Percentiles rank a stretch among this genome's conserved stretches.
Evolutionary conservation across 2,113 vertebrate species (phyloP).

Genomic region (Hemicordylus capensis): DNA sequence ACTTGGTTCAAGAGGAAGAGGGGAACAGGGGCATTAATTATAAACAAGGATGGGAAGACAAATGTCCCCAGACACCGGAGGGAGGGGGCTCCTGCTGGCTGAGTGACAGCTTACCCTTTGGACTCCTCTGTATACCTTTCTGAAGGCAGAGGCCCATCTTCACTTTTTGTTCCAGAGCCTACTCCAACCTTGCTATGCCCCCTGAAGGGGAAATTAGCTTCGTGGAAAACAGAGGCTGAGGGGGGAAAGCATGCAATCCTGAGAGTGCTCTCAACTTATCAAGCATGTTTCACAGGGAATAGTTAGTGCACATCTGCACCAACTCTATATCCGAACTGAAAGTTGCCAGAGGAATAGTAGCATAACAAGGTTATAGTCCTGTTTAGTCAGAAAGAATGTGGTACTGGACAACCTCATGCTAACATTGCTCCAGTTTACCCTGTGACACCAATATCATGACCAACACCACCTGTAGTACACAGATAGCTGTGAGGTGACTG

Average conservation of each 20-base stretch:
- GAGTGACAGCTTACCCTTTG: too few relatives aligned
- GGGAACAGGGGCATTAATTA: too few relatives aligned
- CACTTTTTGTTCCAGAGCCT: too few relatives aligned
- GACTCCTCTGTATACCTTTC: too few relatives aligned
- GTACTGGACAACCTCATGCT: too few relatives aligned
- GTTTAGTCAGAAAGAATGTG: neutral
- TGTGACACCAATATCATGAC: neutral
- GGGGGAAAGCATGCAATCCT: neutral
- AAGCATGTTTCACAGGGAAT: neutral
- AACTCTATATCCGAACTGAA: neutral
- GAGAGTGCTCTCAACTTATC: neutral
- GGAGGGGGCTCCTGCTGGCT: too few relatives aligned
- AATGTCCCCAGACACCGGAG: too few relatives aligned
- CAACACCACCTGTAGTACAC: neutral
- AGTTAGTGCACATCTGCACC: neutral
- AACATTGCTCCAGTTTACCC: neutral
- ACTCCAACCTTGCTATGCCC: too few relatives aligned
- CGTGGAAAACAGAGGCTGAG: neutral
- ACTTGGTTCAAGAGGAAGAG: neutral
- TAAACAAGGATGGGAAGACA: too few relatives aligned
- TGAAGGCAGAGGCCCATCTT: too few relatives aligned
- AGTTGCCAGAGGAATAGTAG: neutral
- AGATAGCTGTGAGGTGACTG: too few relatives aligned
- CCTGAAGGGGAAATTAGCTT: neutral
- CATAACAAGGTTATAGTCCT: neutral